phyloP scores from a whole-genome alignment of 2,797 vertebrate genomes.

The Pachyuromys duprasi region DNA sequence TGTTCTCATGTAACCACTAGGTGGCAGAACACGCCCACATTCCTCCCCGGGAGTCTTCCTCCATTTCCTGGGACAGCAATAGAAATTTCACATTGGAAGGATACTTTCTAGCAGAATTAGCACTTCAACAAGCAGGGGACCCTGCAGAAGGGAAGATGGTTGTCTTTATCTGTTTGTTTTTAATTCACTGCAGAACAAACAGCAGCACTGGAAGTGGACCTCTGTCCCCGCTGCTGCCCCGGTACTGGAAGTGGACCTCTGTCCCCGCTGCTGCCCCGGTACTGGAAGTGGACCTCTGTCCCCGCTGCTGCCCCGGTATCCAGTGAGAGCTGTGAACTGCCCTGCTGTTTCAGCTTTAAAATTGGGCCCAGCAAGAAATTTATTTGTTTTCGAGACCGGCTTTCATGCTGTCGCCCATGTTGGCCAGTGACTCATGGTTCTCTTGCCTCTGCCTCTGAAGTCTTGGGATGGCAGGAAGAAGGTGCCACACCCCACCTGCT shows the following conservation, averaged over 20 bases:
- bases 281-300: not conserved
- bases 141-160: not conserved
- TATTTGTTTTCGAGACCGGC: not conserved
- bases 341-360: not conserved
- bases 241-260: not conserved
- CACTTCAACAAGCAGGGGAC: not conserved
- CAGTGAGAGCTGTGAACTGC: not conserved
- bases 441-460: not conserved
- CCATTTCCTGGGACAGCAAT: not conserved
- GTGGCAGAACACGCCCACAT: slow-evolving; percentile 66
- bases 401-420: not conserved
- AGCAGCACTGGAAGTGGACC: no score
- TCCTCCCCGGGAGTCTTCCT: not conserved
- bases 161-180: not conserved
- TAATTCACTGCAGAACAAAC: not conserved
- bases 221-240: not conserved
- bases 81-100: not conserved
- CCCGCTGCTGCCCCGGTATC: not conserved
- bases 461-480: not conserved
- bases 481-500: no score
- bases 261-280: not conserved
- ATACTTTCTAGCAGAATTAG: not conserved
- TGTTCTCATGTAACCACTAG: slow-evolving; percentile 38
- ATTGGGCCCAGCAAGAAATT: not conserved
- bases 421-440: not conserved